phyloP scores from a whole-genome alignment of 1,140 invertebrate species.

The Brachionus angularis region DNA sequence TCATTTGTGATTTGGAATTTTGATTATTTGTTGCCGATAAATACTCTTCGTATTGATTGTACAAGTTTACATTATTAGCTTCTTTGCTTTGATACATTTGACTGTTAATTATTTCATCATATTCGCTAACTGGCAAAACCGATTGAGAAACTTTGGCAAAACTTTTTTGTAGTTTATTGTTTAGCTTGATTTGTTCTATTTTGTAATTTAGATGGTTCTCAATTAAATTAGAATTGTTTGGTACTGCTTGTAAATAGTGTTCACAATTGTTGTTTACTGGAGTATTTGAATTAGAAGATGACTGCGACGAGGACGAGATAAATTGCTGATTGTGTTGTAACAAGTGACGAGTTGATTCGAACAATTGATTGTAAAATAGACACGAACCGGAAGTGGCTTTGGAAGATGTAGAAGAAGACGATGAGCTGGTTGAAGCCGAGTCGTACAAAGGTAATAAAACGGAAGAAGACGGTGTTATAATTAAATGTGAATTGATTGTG shows the following conservation, averaged over 20 bases:
- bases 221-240: conserved; percentile 10
- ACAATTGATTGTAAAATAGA: conserved; percentile 30
- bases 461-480: background rate
- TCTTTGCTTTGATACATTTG: no score
- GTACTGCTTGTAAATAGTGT: conserved; percentile 16
- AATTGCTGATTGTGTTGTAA: background rate
- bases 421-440: conserved; percentile 1
- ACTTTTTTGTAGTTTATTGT: conserved; percentile 1
- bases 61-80: no score
- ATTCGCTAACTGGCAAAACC: background rate
- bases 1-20: conserved; percentile 24
- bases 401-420: background rate
- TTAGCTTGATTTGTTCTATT: no score
- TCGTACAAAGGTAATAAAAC: conserved; percentile 14
- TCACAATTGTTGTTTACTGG: no score
- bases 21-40: no score
- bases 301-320: conserved; percentile 26
- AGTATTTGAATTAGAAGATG: background rate
- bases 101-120: conserved; percentile 16
- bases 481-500: conserved; percentile 17
- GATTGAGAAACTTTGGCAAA: no score
- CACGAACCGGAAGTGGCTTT: conserved; percentile 6
- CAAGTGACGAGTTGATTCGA: conserved; percentile 23
- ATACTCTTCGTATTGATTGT: conserved; percentile 8
- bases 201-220: conserved; percentile 12